Base-by-base conservation (phyloP, 2,888 invertebrate genomes). In the Homarus gammarus region DNA sequence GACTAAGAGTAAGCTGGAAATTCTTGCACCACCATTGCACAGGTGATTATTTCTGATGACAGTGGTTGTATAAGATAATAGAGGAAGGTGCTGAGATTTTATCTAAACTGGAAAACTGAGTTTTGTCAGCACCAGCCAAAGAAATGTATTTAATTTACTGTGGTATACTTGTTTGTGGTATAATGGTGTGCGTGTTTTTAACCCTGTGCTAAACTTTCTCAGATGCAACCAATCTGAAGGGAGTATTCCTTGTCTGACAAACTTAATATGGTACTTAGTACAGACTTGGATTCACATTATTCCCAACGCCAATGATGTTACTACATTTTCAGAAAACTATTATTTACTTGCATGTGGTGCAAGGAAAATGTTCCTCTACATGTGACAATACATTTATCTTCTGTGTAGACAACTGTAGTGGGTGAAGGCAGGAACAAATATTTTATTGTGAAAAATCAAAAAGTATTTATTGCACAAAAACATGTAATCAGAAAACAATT, bases 381-480 rank as follows among this genome's bases (percentile, higher is more conserved):
- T 27, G 64, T 12, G 27, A 8, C 5, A 0, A 64, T 64, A 64
- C 27, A 56, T 27, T 64, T 64, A 27, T 64, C 27, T 64, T n/a
- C 3, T 27, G 64, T 64, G n/a, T 64, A 64, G 27, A 64, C 64
- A 27, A 22, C 10, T 64, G 64, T 64, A 64, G 22, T 75, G 49
- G 75, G 40, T 75, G 49, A 75, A 75, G 75, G 38, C 33, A n/a
- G 75, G 40, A 61, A 61, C 75, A 75, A 44, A 75, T 27, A 22
- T 75, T n/a, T n/a, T n/a, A n/a, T n/a, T n/a, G n/a, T 40, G 27
- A 79, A 79, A 38, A 40, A 64, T 70, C 38, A 83, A 70, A 82
- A 40, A n/a, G 36, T n/a, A 40, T 44, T 83, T 70, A 70, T 83
- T 83, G 82, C 82, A 83, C 70, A 83, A 83, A 82, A 31, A 22